Evolutionary conservation across 1,140 invertebrate genomes (phyloP), one percentile per base, ranked within the genome.

Genomic region (Batillaria attramentaria): DNA sequence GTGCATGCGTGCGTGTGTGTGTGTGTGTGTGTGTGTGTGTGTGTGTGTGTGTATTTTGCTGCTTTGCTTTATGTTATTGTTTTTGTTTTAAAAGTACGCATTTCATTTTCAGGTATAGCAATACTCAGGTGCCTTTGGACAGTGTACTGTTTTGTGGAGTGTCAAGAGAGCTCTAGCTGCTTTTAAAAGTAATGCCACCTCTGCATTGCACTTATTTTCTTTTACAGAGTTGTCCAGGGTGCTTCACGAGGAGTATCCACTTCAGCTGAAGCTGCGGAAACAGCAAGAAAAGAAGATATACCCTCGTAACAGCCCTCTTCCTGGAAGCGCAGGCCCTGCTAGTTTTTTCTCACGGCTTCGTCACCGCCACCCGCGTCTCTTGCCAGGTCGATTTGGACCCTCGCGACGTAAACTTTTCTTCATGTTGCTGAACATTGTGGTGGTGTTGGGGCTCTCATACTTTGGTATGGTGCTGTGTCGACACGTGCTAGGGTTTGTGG

Each of bases 401-500:
- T 62, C 57, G n/a, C n/a, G 57, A 24, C 57, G 57, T 31, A 62
- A 62, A 10, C 70, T 72, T 24, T 3, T 28, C 28, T 43, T 24
- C 42, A 28, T 35, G 10, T n/a, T 18, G 18, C 43, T 28, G 24
- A 46, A 46, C 41, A 43, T 50, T 28, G 3, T 72, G 70, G 28
- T 72, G 42, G 42, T 72, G 28, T 46, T 72, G 41, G 43, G 24
- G 42, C 31, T 72, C n/a, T 46, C 70, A 16, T 28, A 20, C 20
- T 6, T 72, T 5, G 70, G 70, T 13, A n/a, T 72, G 42, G 28
- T 39, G 41, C 24, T 72, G 24, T 72, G 70, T 33, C 41, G 33
- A 24, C 18, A 72, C 31, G 70, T 72, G 41, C 42, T 72, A 43
- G 39, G 41, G 41, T 13, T 28, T 24, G 39, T 72, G n/a, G 70